These are phyloP conservation scores for Proteles cristata DNA, from an alignment of 2,113 vertebrate genomes.

Conservation along the genomic window DNA sequence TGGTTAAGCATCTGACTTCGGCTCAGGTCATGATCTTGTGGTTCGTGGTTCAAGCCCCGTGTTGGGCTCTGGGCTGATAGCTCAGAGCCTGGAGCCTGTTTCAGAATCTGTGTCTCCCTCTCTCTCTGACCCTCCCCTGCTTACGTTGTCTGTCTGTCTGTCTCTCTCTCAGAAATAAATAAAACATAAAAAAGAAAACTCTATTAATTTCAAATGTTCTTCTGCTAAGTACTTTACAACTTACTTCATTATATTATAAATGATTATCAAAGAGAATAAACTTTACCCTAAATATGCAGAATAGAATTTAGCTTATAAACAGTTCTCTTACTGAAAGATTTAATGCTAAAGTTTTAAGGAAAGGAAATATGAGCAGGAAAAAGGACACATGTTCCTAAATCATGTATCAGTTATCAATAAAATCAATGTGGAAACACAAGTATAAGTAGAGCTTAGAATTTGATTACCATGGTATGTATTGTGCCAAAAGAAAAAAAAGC, in stretches of 20 bases:
- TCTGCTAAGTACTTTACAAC: constrained; percentile 10
- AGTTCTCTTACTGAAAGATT: constrained; percentile 20
- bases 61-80: too few relatives aligned
- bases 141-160: too few relatives aligned
- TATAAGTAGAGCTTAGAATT: constrained; percentile 21
- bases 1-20: too few relatives aligned
- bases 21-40: too few relatives aligned
- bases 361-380: background rate
- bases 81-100: too few relatives aligned
- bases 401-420: background rate
- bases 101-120: too few relatives aligned
- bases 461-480: background rate
- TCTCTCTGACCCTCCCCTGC: too few relatives aligned
- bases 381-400: background rate
- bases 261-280: constrained; percentile 27
- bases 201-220: constrained; percentile 39
- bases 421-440: constrained; percentile 4
- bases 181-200: background rate
- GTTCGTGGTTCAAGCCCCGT: too few relatives aligned
- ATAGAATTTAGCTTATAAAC: constrained; percentile 54
- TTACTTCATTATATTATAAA: constrained; percentile 22
- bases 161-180: too few relatives aligned
- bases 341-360: background rate
- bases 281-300: constrained; percentile 16
- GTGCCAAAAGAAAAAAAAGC: constrained; percentile 1